These are phyloP conservation scores for Indicator indicator DNA, from an alignment of 2,113 vertebrate genomes.

Conservation along the genomic window DNA sequence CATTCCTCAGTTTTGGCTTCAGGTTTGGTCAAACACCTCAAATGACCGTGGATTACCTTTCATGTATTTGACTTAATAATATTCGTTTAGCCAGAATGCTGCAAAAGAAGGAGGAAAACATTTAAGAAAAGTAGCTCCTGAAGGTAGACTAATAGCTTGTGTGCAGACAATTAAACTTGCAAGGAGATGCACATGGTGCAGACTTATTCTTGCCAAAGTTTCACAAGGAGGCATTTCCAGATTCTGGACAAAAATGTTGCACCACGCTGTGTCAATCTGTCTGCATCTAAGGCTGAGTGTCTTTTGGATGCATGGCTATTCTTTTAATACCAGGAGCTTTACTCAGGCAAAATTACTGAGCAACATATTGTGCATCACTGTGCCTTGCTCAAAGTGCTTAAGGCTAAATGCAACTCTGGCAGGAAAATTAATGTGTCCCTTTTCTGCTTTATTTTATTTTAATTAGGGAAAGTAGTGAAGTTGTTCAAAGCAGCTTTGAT, in stretches of 20 bases:
- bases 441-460: slow-evolving; percentile 51
- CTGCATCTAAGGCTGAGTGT: slow-evolving; percentile 24
- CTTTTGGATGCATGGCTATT: slow-evolving; percentile 49
- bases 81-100: background rate
- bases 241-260: slow-evolving; percentile 44
- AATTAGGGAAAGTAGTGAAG: slow-evolving; percentile 32
- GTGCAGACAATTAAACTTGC: slow-evolving; percentile 61
- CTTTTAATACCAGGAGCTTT: slow-evolving; percentile 30
- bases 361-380: slow-evolving; percentile 40
- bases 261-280: slow-evolving; percentile 67
- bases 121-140: slow-evolving; percentile 29
- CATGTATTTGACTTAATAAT: background rate
- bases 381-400: slow-evolving; percentile 19
- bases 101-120: background rate
- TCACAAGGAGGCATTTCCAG: slow-evolving; percentile 29
- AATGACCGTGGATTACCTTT: background rate
- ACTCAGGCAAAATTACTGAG: slow-evolving; percentile 11
- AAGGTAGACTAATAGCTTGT: slow-evolving; percentile 46
- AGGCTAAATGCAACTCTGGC: slow-evolving; percentile 24
- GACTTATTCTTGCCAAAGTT: slow-evolving; percentile 55
- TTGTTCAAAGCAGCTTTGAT: slow-evolving; percentile 18
- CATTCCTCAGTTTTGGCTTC: background rate
- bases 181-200: slow-evolving; percentile 54
- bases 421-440: slow-evolving; percentile 6
- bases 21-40: background rate